Evolutionary conservation across 2,888 invertebrate species (phyloP), one percentile per base, ranked within the genome.

Genomic region (Phengaris alcon): DNA sequence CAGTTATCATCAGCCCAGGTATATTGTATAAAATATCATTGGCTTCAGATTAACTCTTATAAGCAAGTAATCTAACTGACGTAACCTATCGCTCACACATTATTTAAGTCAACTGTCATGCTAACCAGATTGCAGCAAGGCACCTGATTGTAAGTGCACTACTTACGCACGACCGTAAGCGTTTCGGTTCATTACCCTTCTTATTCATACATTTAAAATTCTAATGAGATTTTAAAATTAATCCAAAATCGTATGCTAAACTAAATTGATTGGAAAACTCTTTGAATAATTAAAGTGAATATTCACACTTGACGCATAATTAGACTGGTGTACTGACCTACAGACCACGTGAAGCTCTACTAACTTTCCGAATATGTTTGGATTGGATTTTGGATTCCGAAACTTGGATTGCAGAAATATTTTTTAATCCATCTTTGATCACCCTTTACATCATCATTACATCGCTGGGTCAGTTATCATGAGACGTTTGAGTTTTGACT

Each of bases 171-270:
- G 64, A 64, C 64, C 64, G 64, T 10, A 35, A 10, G 10, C 35
- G 64, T 35, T 44, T 35, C 64, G 64, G 64, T 64, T 64, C 35
- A 35, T 35, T 64, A 35, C 64, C 64, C 64, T 35, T 35, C 8
- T 59, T 59, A 48, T 48, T 48, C 48, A 48, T 48, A 22, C 35
- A 64, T 64, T 64, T 64, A 44, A 35, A 64, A 64, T 64, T 64
- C 15, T 64, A 64, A 64, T 64, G 35, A 59, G 2, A 10, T 6
- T 5, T 22, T 22, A 59, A 15, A 52, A 52, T 12, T 12, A 35
- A 64, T 64, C 64, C 64, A 35, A 64, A 64, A 64, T 13, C 35
- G 35, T 64, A 64, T 64, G 64, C 64, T 64, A 35, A 64, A 64
- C 6, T 35, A 35, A 64, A 64, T 64, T 35, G 64, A 64, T 64